Conservation (phyloP, 1,140 invertebrate species). For the Physella acuta region DNA sequence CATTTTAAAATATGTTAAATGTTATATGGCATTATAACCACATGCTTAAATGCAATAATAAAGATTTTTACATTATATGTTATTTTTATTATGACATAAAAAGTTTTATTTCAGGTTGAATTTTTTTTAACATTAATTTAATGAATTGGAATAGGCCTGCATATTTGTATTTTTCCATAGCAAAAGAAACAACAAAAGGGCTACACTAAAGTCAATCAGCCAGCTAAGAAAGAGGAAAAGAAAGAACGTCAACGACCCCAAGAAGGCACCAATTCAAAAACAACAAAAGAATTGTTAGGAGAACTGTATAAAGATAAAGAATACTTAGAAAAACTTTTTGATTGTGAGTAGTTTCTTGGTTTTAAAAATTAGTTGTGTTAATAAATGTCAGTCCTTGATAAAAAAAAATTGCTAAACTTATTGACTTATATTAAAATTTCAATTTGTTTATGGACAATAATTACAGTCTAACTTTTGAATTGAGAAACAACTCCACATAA, state of each 20-base stretch:
- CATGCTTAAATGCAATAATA: too few relatives aligned
- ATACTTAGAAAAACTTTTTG: slow-evolving; percentile 57
- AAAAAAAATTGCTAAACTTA: too few relatives aligned
- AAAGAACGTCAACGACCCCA: slow-evolving; percentile 46
- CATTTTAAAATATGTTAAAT: too few relatives aligned
- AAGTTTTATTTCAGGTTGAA: background rate
- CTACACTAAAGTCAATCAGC: slow-evolving; percentile 33
- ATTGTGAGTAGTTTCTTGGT: slow-evolving; percentile 52
- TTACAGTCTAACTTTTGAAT: too few relatives aligned
- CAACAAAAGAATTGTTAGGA: slow-evolving; percentile 59
- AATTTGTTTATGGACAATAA: too few relatives aligned
- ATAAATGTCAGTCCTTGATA: too few relatives aligned
- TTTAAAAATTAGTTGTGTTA: too few relatives aligned
- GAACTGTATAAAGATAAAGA: slow-evolving; percentile 57
- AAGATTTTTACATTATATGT: background rate
- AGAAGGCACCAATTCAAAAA: slow-evolving; percentile 45
- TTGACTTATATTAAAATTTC: too few relatives aligned
- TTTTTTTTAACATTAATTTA: background rate
- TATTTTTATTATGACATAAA: background rate
- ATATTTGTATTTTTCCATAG: slow-evolving; percentile 27
- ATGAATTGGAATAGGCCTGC: too few relatives aligned
- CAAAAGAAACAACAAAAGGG: slow-evolving; percentile 43
- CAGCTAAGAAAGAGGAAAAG: slow-evolving; percentile 42
- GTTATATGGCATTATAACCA: too few relatives aligned
- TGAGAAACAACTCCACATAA: too few relatives aligned